Base-by-base conservation (phyloP, 2,888 invertebrate genomes). In the Lasioglossum figueresi region DNA sequence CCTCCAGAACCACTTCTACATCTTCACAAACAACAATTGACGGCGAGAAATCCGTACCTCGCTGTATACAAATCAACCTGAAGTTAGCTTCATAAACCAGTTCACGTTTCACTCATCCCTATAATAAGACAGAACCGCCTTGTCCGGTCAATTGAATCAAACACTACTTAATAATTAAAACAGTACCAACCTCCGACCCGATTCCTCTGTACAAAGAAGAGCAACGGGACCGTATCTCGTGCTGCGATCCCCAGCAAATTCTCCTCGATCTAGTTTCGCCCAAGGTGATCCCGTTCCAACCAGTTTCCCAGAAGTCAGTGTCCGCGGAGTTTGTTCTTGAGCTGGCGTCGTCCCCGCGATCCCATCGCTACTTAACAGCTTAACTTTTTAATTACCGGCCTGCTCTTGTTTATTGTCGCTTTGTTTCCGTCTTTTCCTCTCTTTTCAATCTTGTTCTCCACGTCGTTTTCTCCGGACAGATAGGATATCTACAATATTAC, bases 391-490 rank as follows among this genome's bases (percentile, higher is more conserved):
- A 94, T 93, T 93, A 92, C 92, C 90, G 91, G 88, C 90, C 89
- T 89, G 91, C 92, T 92, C 88, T 92, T 93, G 93, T 91, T 93
- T 93, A 93, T 94, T 92, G 92, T 92, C 91, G 90, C 91, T 92
- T 94, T 93, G 93, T 91, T 93, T 74, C 82, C 59, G 37, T 56
- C 75, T 48, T 66, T 66, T 37, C 63, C n/a, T 59, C 63, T 76
- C 23, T 66, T 6, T 34, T 8, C 52, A 52, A 8, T 8, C 23
- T 23, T 52, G 10, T 19, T 5, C 45, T 52, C 23, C 8, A 8
- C 1, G 23, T 23, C 23, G n/a, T 12, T 12, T 56, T n/a, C n/a
- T 56, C n/a, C 56, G 0, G n/a, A 12, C 56, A 12, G n/a, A 56
- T 4, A 56, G 43, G 4, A 0, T 43, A 43, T 12, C 43, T n/a